Base-by-base conservation (phyloP, 2,888 invertebrate genomes). In the Ochropacha duplaris region DNA sequence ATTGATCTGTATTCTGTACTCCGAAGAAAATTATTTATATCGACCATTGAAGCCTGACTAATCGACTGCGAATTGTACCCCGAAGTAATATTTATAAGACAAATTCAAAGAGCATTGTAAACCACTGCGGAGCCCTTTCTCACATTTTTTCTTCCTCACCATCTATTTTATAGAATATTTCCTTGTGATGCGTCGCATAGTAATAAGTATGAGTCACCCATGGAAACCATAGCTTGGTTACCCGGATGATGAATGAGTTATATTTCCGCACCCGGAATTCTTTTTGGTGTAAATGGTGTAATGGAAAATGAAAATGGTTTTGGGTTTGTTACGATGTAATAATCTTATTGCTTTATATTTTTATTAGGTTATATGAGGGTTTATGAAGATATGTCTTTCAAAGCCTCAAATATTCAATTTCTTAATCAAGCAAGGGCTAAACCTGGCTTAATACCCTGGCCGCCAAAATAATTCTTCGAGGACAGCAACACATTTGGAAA, bases 91-190 rank as follows among this genome's bases (percentile, higher is more conserved):
- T 31, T 31, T 6, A 31, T 19, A 44, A 44, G 14, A 44, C 44
- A 44, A 44, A 44, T 19, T 44, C 9, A 44, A 19, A 44, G 1
- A 44, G 3, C n/a, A 44, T 19, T 16, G 4, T 19, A 1, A 16
- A 9, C 6, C 44, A 44, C 16, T 9, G 0, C 9, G 16, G 44
- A 2, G 44, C 19, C 36, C n/a, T 44, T 44, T 44, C 39, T 44
- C 44, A 19, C 44, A 8, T 22, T 54, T 54, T 31, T 54, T 54
- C 54, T 22, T 54, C n/a, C 22, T 36, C 36, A 54, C 36, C 54
- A 22, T 36, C 54, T 16, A 44, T 44, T 44, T 44, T 19, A 54
- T 54, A 31, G 31, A 12, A 22, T 36, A 54, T 54, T 31, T 36
- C 54, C 36, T 54, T 36, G 54, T 54, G 31, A 22, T 36, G 19